Evolutionary conservation across 2,113 vertebrate species (phyloP).

Genomic region (Microtus oregoni): DNA sequence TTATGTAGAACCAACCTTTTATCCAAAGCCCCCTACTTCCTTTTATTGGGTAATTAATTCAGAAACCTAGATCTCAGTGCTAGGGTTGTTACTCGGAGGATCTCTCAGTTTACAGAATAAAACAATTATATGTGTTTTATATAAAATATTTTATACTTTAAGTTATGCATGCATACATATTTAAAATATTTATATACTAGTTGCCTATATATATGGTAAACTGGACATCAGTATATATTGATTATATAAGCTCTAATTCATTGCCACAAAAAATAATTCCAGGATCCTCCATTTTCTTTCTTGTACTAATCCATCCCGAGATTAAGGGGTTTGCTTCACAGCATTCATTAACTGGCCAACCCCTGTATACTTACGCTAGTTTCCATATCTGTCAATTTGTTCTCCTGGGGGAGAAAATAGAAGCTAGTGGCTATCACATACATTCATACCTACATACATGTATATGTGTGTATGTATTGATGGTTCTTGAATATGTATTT

Average conservation of each 20-base stretch:
- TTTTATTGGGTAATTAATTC: neutral
- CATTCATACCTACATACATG: neutral
- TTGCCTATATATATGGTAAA: neutral
- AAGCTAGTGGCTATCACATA: neutral
- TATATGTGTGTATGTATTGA: no score
- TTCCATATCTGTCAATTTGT: neutral
- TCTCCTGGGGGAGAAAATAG: neutral
- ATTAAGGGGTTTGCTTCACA: neutral
- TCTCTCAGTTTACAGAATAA: neutral
- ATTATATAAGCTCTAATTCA: neutral
- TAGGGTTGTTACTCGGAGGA: neutral
- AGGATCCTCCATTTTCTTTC: neutral
- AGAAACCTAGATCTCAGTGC: neutral
- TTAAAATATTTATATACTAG: neutral
- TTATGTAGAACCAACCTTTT: conserved; percentile 24
- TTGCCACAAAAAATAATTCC: neutral
- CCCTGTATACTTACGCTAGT: neutral
- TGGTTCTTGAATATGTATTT: conserved; percentile 88
- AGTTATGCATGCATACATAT: no score
- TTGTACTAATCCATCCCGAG: neutral
- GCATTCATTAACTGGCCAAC: neutral
- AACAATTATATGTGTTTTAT: neutral
- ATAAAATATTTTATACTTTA: neutral
- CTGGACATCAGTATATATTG: neutral
- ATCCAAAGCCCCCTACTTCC: neutral